Evolutionary conservation across 2,888 invertebrate species (phyloP).

Genomic region (Erebia ligea): DNA sequence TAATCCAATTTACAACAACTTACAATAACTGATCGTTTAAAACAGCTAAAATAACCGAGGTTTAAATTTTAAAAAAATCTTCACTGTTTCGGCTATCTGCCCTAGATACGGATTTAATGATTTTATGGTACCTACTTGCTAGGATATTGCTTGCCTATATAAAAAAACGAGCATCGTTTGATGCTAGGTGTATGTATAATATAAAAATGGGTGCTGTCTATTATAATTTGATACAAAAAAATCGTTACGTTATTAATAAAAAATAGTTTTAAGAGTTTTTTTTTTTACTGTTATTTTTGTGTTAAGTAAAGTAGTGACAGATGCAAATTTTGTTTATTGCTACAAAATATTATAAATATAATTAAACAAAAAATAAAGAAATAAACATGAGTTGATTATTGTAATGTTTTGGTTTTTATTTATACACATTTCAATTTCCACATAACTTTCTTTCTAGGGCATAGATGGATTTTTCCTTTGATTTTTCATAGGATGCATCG

Average conservation of each 20-base stretch:
- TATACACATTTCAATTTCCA: not conserved
- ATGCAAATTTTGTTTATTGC: slow-evolving; percentile 37
- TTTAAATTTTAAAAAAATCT: no score
- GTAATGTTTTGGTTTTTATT: slow-evolving; percentile 17
- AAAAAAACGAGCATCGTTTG: no score
- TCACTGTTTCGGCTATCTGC: no score
- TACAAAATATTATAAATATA: slow-evolving; percentile 23
- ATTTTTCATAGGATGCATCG: no score
- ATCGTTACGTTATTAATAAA: slow-evolving; percentile 37
- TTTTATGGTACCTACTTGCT: no score
- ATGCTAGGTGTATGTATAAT: not conserved
- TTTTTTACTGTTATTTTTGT: slow-evolving; percentile 41
- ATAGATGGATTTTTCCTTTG: no score
- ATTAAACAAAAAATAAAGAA: slow-evolving; percentile 13
- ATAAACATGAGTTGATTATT: slow-evolving; percentile 19
- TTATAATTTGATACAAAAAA: slow-evolving; percentile 16
- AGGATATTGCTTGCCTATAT: no score
- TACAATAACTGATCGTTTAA: no score
- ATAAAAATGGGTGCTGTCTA: slow-evolving; percentile 13
- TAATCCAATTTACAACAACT: no score
- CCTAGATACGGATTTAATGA: no score
- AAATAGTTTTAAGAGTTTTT: slow-evolving; percentile 41
- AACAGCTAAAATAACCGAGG: no score
- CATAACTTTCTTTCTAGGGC: no score
- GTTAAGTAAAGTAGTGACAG: slow-evolving; percentile 38